Percentiles rank a stretch among this genome's conserved stretches.
Evolutionary conservation across 2,888 invertebrate species (phyloP).

Genomic region (Parasteatoda lunata): DNA sequence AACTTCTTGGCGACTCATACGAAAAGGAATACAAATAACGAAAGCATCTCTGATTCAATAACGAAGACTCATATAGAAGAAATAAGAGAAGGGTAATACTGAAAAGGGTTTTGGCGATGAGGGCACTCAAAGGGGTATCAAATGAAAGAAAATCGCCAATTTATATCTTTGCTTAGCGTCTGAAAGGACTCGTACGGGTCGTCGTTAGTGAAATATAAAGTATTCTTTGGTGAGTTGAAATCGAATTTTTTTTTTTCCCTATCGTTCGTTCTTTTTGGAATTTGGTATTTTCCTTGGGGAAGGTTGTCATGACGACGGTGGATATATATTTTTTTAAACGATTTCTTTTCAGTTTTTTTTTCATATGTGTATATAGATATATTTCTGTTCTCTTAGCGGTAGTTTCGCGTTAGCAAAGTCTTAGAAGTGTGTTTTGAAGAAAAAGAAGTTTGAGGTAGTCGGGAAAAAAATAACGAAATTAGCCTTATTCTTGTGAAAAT

Average conservation of each 20-base stretch:
- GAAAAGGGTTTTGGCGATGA: conserved; percentile 1
- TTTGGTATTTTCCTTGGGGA: conserved; percentile 1
- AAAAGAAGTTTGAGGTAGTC: conserved; percentile 37
- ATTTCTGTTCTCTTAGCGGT: not conserved
- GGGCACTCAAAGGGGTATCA: conserved; percentile 21
- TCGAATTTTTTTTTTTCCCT: not conserved
- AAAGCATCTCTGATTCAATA: conserved; percentile 13
- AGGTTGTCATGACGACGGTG: conserved; percentile 17
- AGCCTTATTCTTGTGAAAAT: too few species aligned
- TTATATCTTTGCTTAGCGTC: conserved; percentile 26
- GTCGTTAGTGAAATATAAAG: conserved; percentile 11
- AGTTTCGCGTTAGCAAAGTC: not conserved
- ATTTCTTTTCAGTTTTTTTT: not conserved
- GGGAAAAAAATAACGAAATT: not conserved
- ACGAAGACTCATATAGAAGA: not conserved
- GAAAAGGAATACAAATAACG: not conserved
- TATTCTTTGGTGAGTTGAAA: not conserved
- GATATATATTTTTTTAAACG: not conserved
- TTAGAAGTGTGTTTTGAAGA: conserved; percentile 17
- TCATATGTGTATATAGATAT: not conserved
- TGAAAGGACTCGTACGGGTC: not conserved
- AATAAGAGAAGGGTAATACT: not conserved
- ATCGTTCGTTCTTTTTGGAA: conserved; percentile 6
- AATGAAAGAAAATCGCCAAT: conserved; percentile 19
- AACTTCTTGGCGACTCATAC: not conserved